These are phyloP conservation scores for Glomeris marginata DNA, from an alignment of 2,888 invertebrate genomes.

Conservation along the genomic window DNA sequence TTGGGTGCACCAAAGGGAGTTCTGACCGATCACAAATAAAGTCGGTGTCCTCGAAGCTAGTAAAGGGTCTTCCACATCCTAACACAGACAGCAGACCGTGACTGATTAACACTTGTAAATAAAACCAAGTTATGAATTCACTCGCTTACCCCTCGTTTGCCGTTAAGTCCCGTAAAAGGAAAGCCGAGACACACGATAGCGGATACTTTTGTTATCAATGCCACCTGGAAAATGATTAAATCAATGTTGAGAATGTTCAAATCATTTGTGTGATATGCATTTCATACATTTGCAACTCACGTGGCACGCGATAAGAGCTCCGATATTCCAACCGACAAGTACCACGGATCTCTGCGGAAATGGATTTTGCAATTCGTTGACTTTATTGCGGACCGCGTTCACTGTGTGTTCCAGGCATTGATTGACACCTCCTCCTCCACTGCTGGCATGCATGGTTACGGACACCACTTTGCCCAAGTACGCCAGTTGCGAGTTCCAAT, in stretches of 20 bases:
- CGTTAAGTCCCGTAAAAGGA: constrained; percentile 54
- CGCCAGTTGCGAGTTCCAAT: constrained; percentile 53
- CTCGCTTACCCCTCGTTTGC: constrained; percentile 43
- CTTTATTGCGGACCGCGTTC: constrained; percentile 46
- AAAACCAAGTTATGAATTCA: neutral
- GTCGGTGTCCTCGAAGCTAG: constrained; percentile 56
- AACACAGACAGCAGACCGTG: no score
- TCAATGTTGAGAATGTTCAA: neutral
- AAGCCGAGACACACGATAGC: constrained; percentile 65
- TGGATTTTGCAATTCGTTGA: constrained; percentile 50
- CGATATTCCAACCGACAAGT: constrained; percentile 59
- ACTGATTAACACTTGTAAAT: constrained; percentile 7
- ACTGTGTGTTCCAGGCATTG: constrained; percentile 32
- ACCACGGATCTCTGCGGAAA: constrained; percentile 53
- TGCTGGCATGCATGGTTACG: constrained; percentile 39
- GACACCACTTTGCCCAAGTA: constrained; percentile 51
- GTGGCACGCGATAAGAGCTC: constrained; percentile 58
- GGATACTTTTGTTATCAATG: constrained; percentile 51
- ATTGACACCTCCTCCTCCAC: constrained; percentile 22
- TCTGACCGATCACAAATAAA: constrained; percentile 63
- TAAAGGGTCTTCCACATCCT: constrained; percentile 55
- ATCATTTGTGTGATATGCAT: constrained; percentile 4
- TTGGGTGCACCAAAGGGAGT: constrained; percentile 42
- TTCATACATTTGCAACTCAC: constrained; percentile 24
- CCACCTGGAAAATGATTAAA: constrained; percentile 43